Conservation (phyloP, 1,140 invertebrate genomes). For the Drosophila yakuba region DNA sequence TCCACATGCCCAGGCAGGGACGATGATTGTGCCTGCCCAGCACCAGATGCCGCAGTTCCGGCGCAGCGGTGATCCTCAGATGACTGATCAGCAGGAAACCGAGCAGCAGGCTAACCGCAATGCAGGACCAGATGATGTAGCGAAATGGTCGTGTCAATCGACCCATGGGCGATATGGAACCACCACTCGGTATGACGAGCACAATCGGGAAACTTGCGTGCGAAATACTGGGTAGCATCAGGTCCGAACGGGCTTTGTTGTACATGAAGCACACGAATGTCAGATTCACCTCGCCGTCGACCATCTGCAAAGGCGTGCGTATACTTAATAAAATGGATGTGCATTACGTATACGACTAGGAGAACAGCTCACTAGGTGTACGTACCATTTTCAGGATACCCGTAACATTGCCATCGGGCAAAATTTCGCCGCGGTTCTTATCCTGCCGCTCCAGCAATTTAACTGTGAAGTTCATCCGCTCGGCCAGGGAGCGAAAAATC, state of each 20-base stretch:
- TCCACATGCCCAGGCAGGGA: conserved; percentile 62
- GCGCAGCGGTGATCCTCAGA: conserved; percentile 14
- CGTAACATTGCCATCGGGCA: conserved; percentile 65
- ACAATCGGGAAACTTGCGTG: conserved; percentile 68
- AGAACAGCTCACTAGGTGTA: not conserved
- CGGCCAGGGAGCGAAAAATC: conserved; percentile 49
- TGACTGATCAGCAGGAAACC: conserved; percentile 45
- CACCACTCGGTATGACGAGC: conserved; percentile 57
- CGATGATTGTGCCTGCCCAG: conserved; percentile 54
- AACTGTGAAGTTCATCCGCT: conserved; percentile 70
- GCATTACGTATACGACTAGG: conserved; percentile 8
- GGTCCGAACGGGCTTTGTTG: conserved; percentile 44
- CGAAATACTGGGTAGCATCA: conserved; percentile 61
- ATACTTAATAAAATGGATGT: not conserved
- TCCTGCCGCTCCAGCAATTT: conserved; percentile 33
- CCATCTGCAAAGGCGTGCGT: conserved; percentile 45
- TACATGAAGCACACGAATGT: conserved; percentile 72
- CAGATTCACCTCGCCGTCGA: conserved; percentile 62
- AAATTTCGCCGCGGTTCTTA: conserved; percentile 51
- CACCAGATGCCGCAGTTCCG: conserved; percentile 40
- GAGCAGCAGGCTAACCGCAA: conserved; percentile 35
- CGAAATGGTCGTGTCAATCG: conserved; percentile 62
- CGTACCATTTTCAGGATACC: conserved; percentile 69
- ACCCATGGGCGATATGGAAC: conserved; percentile 52
- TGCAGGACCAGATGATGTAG: conserved; percentile 64